Percentiles rank a stretch among this genome's conserved stretches.
Evolutionary conservation across 2,888 invertebrate genomes (phyloP).

Genomic region (Cyclophora albipunctata): DNA sequence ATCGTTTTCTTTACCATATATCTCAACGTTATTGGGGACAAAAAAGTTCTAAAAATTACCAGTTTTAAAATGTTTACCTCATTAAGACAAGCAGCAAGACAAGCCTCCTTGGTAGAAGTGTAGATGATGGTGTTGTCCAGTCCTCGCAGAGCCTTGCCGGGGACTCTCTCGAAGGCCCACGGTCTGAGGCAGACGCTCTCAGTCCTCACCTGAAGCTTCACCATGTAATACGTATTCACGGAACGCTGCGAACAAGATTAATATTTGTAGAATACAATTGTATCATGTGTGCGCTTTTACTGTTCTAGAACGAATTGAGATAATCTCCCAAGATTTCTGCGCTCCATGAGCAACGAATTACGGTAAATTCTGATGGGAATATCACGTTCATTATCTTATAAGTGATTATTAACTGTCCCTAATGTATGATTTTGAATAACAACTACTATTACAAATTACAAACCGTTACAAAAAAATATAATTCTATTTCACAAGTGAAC

Average conservation of each 20-base stretch:
- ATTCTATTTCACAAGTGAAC: neutral
- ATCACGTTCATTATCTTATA: neutral
- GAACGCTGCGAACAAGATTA: constrained; percentile 52
- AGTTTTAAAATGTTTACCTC: constrained; percentile 73
- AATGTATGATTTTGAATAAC: neutral
- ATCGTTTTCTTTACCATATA: no score
- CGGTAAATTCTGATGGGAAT: neutral
- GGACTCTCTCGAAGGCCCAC: constrained; percentile 95
- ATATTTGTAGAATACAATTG: neutral
- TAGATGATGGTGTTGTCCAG: constrained; percentile 94
- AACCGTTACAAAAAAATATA: constrained; percentile 3
- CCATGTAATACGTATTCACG: constrained; percentile 96
- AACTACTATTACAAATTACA: neutral
- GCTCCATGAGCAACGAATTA: neutral
- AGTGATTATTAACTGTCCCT: neutral
- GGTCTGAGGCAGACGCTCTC: constrained; percentile 94
- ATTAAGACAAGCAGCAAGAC: constrained; percentile 92
- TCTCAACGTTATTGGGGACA: no score
- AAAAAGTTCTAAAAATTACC: no score
- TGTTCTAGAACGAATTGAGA: no score
- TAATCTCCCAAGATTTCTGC: no score
- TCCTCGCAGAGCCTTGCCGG: constrained; percentile 92
- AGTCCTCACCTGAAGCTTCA: constrained; percentile 90
- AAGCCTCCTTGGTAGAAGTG: constrained; percentile 95
- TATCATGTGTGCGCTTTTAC: no score